Evolutionary conservation across 2,888 invertebrate genomes (phyloP), one percentile per base, ranked within the genome.

Genomic region (Cyaniris semiargus): DNA sequence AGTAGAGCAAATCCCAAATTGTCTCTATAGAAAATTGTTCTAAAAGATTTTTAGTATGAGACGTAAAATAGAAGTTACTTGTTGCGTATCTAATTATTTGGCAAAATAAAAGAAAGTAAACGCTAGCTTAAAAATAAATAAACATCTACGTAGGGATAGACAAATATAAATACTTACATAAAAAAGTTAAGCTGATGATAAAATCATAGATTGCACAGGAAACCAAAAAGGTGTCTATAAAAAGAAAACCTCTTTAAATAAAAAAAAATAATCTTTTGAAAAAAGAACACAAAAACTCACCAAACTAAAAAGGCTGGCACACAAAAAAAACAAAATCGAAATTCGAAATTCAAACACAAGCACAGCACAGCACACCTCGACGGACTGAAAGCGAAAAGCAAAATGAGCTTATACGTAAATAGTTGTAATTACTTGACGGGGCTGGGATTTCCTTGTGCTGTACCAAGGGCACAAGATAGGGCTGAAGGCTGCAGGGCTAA

Each of bases 361-460:
- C 74, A 74, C 74, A 27, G 74, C 74, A 74, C 74, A 74, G 27
- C 74, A 74, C 74, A 74, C 44, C 74, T 74, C 18, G 48, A 74
- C 74, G 6, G 48, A 74, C 53, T 74, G 74, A 74, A 74, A 74
- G 74, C 74, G 74, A 53, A 74, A 48, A 27, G 53, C 74, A 53
- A 74, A 74, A 53, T 74, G 74, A 23, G 74, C 74, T 74, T 27
- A 74, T 21, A 71, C 53, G 27, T 74, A 74, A 74, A 74, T 53
- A 74, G 74, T 27, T 48, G 48, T 74, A 74, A 53, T 74, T 18
- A 53, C 18, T 53, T 48, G 44, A 74, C 74, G 48, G 74, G n/a
- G 71, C 71, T 38, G 8, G n/a, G 38, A n/a, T 38, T 71, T 71
- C 27, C 27, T 66, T 31, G 27, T 66, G 27, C 66, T 66, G 27